These are phyloP conservation scores for Syrphus vitripennis DNA, from an alignment of 2,888 invertebrate genomes.

Conservation along the genomic window DNA sequence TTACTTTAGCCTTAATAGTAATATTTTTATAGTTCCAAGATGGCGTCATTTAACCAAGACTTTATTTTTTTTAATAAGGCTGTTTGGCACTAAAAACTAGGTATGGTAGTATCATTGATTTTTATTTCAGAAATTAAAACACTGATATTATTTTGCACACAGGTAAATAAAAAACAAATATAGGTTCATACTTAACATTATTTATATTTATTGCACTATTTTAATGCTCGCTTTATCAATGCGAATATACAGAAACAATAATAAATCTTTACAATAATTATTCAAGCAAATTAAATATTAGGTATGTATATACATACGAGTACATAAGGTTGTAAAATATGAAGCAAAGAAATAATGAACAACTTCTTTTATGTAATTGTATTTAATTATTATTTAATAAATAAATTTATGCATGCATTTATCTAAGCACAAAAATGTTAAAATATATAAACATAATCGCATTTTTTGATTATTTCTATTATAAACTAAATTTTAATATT, in stretches of 20 bases:
- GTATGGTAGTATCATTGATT: too few species aligned
- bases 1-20: too few species aligned
- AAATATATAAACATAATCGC: constrained; percentile 3
- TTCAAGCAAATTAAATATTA: constrained; percentile 43
- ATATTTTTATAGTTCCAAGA: too few species aligned
- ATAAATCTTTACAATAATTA: constrained; percentile 17
- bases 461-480: neutral
- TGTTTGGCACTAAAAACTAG: too few species aligned
- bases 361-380: constrained; percentile 42
- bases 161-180: too few species aligned
- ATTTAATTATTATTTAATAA: constrained; percentile 55
- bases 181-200: constrained; percentile 38
- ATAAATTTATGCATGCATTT: constrained; percentile 32
- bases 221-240: constrained; percentile 38
- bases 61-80: too few species aligned
- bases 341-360: neutral
- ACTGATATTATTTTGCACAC: too few species aligned
- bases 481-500: too few species aligned
- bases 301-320: constrained; percentile 31
- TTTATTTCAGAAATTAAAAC: too few species aligned
- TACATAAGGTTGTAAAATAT: constrained; percentile 60
- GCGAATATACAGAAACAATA: constrained; percentile 29
- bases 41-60: too few species aligned
- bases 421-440: constrained; percentile 44
- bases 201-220: constrained; percentile 67